phyloP scores from a whole-genome alignment of 2,113 vertebrate species.

The Scolopax mira region DNA sequence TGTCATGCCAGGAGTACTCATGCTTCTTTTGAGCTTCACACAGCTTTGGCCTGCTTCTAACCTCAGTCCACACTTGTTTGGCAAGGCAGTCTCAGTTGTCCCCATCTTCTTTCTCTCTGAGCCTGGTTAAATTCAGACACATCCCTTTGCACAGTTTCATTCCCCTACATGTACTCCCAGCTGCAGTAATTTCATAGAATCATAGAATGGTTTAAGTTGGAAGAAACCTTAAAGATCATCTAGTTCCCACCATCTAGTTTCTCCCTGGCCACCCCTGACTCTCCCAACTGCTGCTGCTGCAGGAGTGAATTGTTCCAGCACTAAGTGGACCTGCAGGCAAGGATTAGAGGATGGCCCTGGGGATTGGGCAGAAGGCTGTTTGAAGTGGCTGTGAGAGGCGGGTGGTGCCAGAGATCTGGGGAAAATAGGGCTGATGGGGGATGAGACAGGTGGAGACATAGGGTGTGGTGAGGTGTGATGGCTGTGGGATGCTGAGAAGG shows the following conservation, averaged over 20 bases:
- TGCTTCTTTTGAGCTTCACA: accelerated
- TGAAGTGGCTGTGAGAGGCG: background rate
- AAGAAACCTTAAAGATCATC: background rate
- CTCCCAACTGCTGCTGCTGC: background rate
- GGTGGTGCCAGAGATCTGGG: too few relatives aligned
- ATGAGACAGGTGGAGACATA: background rate
- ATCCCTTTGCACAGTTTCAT: background rate
- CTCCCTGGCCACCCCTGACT: background rate
- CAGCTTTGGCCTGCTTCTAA: background rate
- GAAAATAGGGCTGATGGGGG: background rate
- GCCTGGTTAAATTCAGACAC: background rate
- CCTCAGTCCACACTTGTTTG: background rate
- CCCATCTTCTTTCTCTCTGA: background rate
- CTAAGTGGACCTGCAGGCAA: background rate
- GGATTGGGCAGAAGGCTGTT: background rate
- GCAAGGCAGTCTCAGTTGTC: background rate
- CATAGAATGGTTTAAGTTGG: background rate
- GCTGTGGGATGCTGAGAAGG: background rate
- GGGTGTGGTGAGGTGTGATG: accelerated
- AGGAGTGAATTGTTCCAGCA: background rate
- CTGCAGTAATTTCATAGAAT: background rate
- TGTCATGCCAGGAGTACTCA: background rate
- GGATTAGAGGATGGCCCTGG: background rate
- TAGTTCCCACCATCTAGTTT: background rate
- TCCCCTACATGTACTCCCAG: background rate